Evolutionary conservation across 2,797 vertebrate species (phyloP), one percentile per base, ranked within the genome.

Genomic region (Nothura maculosa): DNA sequence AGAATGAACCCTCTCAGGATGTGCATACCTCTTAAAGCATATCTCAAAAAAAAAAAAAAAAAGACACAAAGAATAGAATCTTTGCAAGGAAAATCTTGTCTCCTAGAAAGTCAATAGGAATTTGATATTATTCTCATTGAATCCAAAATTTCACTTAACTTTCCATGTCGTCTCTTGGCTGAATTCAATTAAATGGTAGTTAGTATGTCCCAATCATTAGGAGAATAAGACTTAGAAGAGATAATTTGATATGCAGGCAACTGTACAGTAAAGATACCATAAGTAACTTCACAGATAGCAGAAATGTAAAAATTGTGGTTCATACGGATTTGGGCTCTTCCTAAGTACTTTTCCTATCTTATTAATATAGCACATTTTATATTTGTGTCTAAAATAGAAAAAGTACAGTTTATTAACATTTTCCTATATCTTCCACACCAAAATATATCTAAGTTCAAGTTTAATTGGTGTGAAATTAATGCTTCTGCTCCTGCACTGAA

Each of bases 131-230:
- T 24, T 28, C 64, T 68, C 58, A 78, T 9, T 42, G 38, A 9
- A 61, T 68, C 25, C 22, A 83, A 20, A 8, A 58, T 50, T 74
- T 82, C 38, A 85, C 24, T 73, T 22, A 6, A 73, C 52, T 73
- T 87, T 85, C 11, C 60, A 30, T 61, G 8, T 54, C 4, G 11
- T 72, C 10, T 42, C 63, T 20, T n/a, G 34, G 9, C 5, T 61
- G 6, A 89, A 77, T 38, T 76, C 78, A 83, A 85, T 34, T 52
- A 57, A 60, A 76, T 24, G 8, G n/a, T 9, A 64, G 32, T 40
- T 24, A 36, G 4, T 8, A 21, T 36, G 5, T 60, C 32, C 32
- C 32, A 61, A 0, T 3, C 3, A 11, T 22, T 42, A 42, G 3
- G 67, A 0, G 91, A 10, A 77, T 72, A 50, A 11, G 9, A 74